A percentile compares a stretch with the other conserved stretches of the same genome.
phyloP scores from a whole-genome alignment of 2,797 vertebrate genomes.

The Streptopelia turtur region DNA sequence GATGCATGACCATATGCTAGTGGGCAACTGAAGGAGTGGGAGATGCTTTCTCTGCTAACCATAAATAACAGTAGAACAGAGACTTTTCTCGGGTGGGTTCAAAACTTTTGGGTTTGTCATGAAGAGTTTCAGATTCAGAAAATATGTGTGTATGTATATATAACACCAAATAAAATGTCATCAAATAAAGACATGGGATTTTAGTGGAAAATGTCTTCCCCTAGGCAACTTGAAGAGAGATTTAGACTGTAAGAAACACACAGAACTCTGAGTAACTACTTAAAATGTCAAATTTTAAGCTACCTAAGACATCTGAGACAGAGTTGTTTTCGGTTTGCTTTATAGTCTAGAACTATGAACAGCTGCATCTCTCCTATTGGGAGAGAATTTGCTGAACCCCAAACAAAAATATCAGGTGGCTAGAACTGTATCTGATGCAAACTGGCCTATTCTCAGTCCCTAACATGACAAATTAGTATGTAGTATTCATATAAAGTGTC shows the following conservation, averaged over 20 bases:
- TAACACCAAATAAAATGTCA: not conserved
- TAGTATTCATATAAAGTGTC: not conserved
- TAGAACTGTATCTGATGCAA: not conserved
- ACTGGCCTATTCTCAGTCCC: not conserved
- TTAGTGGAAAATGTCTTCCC: not conserved
- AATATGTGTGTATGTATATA: not conserved
- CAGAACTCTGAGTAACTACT: not conserved
- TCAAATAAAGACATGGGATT: not conserved
- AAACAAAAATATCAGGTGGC: not conserved
- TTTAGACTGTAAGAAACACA: not conserved
- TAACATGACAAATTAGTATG: not conserved
- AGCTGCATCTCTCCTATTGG: not conserved
- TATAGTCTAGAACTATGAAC: not conserved
- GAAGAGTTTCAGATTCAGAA: not conserved
- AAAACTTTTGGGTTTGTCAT: not conserved
- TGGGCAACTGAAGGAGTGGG: not conserved
- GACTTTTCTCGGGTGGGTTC: not conserved
- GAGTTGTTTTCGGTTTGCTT: not conserved
- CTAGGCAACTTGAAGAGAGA: not conserved
- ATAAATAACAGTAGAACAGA: not conserved
- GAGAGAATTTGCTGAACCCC: not conserved
- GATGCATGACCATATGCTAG: too few relatives aligned
- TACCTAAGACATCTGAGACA: not conserved
- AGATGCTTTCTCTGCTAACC: not conserved
- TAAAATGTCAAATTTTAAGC: not conserved